Base-by-base conservation (phyloP, 1,140 invertebrate genomes). In the Drosophila suzukii region DNA sequence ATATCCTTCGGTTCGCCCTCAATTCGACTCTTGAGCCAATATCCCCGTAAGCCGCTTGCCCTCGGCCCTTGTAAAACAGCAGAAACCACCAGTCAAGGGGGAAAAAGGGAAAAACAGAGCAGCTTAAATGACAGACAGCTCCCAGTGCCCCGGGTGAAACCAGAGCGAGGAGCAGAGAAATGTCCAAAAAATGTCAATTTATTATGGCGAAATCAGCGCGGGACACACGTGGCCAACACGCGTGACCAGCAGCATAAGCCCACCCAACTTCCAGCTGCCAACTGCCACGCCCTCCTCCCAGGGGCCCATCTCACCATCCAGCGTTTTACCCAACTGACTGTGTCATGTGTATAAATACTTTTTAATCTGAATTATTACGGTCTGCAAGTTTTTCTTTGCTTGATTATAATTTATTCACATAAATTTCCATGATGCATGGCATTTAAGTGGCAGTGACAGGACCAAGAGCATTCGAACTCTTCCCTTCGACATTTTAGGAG, bases 381-480 rank as follows among this genome's bases (percentile, higher is more conserved):
- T 62, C 54, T 72, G 72, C 30, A 75, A 72, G 75, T 34, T 71
- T 70, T 50, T 49, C 49, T 39, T 50, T 63, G 70, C 74, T 78
- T 79, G 74, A 83, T 83, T 83, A 83, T 83, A 83, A 83, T 83
- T 83, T 83, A 83, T 83, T 76, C 80, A 83, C 81, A 83, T 84
- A 84, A 83, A 83, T 83, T 79, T 83, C 58, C 81, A 79, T 83
- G 81, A 83, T 84, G 75, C 81, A 83, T 84, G 80, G 72, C 81
- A 84, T 84, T 84, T 83, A 83, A 79, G 80, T 83, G 80, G 75
- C 80, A 54, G 44, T 75, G 75, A 83, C 80, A 82, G 80, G 36
- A 51, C 43, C 32, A 57, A 65, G 59, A 68, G 65, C 60, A 68
- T 68, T 68, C 44, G 46, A 57, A 66, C 59, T 41, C 27, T 12